These are phyloP conservation scores for Meleagris gallopavo DNA, from an alignment of 2,113 vertebrate species.

Conservation along the genomic window DNA sequence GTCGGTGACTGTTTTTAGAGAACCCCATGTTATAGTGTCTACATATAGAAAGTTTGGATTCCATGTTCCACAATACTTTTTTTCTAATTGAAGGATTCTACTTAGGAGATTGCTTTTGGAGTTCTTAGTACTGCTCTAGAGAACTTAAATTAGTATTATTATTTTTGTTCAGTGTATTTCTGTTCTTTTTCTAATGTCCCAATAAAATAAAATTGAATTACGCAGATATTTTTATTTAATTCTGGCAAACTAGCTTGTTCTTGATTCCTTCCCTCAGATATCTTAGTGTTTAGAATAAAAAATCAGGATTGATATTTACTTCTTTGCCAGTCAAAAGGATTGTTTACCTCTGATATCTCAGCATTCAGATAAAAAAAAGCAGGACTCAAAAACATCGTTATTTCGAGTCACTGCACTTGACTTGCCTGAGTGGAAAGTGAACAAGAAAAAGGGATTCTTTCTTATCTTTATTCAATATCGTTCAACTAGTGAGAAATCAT, in stretches of 20 bases:
- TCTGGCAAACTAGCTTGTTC: not conserved
- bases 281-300: not conserved
- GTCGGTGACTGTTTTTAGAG: not conserved
- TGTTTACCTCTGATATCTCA: not conserved
- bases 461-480: not conserved
- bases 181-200: not conserved
- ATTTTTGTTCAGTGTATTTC: not conserved
- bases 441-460: not conserved
- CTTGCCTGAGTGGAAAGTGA: too few relatives aligned
- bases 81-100: not conserved
- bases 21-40: not conserved
- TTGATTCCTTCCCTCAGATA: not conserved
- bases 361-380: not conserved
- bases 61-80: not conserved
- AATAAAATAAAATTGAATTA: not conserved
- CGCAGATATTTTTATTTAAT: not conserved
- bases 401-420: not conserved
- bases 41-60: not conserved
- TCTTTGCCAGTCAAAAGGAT: fast-evolving
- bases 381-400: fast-evolving
- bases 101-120: not conserved
- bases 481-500: not conserved
- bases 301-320: not conserved
- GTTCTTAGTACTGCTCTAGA: not conserved
- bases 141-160: not conserved